Base-by-base conservation (phyloP, 2,797 vertebrate genomes). In the Amblyopsis hoosieri region DNA sequence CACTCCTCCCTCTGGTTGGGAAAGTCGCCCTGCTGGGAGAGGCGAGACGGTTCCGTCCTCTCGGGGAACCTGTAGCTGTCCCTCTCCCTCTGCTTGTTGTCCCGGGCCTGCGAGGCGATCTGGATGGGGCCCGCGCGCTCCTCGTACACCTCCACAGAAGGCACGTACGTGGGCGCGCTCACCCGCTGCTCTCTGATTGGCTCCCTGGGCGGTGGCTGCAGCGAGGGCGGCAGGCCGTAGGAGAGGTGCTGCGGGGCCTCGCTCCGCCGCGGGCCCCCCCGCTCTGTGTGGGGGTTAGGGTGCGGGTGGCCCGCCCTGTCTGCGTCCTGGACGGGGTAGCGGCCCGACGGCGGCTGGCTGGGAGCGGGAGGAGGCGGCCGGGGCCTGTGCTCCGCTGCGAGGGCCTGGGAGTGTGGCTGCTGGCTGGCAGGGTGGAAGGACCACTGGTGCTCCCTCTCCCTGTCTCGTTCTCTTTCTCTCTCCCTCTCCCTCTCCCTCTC, bases 111-210 rank as follows among this genome's bases (percentile, higher is more conserved):
- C 0, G 96, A 96, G 2, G 95, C 95, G 0, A 98, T 96, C 78
- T 98, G 96, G 85, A 97, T 96, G 66, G 96, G 96, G 48, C 96
- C 95, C 0, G 79, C 92, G 81, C 94, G 93, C 90, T 99, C 96
- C 0, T 97, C 95, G 0, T 96, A 97, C 82, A 95, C 94, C 91
- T 97, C 96, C 61, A 97, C 94, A 66, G 96, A 98, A 96, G 96
- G 96, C 95, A 97, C 95, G 15, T 97, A 98, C 67, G 96, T 98
- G 59, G 97, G 96, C 49, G 97, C 95, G n/a, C 92, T 97, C 78
- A 97, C 95, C 75, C 95, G 94, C 90, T 97, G 95, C 89, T 98
- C 96, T 71, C 94, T 95, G 74, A 90, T 87, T 2, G 91, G 85
- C 79, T 97, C 95, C 72, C 95, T 94, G 64, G 86, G 78, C 7